Percentiles rank a stretch among this genome's conserved stretches.
These are phyloP conservation scores for Vidua chalybeata DNA, from an alignment of 2,113 vertebrate genomes.

Conservation along the genomic window DNA sequence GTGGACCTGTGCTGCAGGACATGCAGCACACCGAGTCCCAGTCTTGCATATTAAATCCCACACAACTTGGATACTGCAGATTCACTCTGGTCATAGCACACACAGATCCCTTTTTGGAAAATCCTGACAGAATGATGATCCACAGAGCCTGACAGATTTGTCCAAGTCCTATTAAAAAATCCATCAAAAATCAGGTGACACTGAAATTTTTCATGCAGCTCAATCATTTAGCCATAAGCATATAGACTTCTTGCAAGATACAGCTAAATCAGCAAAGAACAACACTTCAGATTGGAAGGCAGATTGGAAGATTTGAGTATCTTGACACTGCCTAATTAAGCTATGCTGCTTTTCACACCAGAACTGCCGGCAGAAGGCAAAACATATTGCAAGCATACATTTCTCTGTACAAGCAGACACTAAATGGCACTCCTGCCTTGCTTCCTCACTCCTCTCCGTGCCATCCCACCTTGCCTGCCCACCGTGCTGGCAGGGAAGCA, in stretches of 20 bases:
- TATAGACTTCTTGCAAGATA: background rate
- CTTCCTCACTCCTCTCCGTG: background rate
- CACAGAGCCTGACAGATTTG: background rate
- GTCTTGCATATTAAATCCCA: background rate
- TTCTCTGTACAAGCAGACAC: constrained; percentile 20
- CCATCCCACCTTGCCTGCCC: background rate
- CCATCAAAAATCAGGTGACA: background rate
- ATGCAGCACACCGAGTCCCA: background rate
- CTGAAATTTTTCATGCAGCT: background rate
- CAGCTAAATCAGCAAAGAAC: constrained; percentile 55
- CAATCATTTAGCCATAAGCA: constrained; percentile 10
- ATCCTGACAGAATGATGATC: background rate
- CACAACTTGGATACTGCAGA: background rate
- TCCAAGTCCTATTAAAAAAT: constrained; percentile 2
- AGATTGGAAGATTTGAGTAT: constrained; percentile 56
- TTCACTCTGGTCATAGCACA: background rate
- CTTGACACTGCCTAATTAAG: constrained; percentile 66
- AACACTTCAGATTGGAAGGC: constrained; percentile 61
- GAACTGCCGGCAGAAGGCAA: constrained; percentile 53
- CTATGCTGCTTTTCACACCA: constrained; percentile 61
- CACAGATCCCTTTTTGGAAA: background rate
- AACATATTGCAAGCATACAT: constrained; percentile 57
- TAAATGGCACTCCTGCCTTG: constrained; percentile 40
- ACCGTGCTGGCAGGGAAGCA: background rate
- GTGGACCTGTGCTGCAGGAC: background rate